Evolutionary conservation across 2,113 vertebrate species (phyloP), one percentile per base, ranked within the genome.

Genomic region (Siphamia tubifer): DNA sequence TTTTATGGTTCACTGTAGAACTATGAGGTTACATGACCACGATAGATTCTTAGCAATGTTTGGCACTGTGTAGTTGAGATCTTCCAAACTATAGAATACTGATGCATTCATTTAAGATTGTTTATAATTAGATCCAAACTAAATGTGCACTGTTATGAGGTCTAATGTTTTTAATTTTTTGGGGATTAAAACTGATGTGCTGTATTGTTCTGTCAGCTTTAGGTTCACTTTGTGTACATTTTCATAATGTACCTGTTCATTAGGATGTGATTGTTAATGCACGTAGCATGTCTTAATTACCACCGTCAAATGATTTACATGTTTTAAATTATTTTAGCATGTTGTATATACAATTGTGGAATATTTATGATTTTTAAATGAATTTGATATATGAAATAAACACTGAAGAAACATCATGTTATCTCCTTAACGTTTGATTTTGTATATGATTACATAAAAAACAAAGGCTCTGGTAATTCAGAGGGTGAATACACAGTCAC

Each of bases 371-470:
- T 65, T 78, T 57, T 72, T 49, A 20, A 42, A 56, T 73, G 10
- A 58, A 28, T 63, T 44, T 53, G 8, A 61, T 52, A 43, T 56
- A 65, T 79, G 2, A 54, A 86, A 73, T 89, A 80, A 88, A 87
- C 23, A 19, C 12, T 38, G 1, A 40, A 40, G 3, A 17, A 25
- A 40, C 7, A 10, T 9, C 2, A 1, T 9, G 6, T 30, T 30
- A 7, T 30, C 28, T 2, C 28, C 6, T 30, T n/a, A n/a, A n/a
- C n/a, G n/a, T n/a, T n/a, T n/a, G n/a, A n/a, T n/a, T n/a, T n/a
- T n/a, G n/a, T n/a, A n/a, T n/a, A n/a, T n/a, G n/a, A n/a, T n/a
- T n/a, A n/a, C n/a, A n/a, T n/a, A n/a, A n/a, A n/a, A n/a, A n/a
- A n/a, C n/a, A n/a, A n/a, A n/a, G n/a, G n/a, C n/a, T n/a, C n/a